Base-by-base conservation (phyloP, 2,797 vertebrate species). In the Sebastolobus altivelis region DNA sequence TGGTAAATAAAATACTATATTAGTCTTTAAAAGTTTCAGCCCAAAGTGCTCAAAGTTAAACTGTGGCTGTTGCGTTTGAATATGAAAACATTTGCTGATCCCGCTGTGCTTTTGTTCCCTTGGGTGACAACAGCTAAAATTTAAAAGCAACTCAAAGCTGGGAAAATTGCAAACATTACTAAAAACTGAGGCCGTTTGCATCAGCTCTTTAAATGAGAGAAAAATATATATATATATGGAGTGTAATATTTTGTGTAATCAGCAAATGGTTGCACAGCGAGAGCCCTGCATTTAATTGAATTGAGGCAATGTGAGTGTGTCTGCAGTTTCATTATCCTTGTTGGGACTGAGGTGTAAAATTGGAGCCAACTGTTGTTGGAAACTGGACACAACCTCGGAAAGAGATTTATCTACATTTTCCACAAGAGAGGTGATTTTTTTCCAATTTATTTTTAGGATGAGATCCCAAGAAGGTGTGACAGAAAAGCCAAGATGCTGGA, bases 401-500 rank as follows among this genome's bases (percentile, higher is more conserved):
- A 61, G 66, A 49, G 59, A 77, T 69, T n/a, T 20, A 65, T 52
- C 35, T 12, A 11, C 27, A 55, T 82, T 73, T 81, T 82, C 77
- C 73, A 75, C 43, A 22, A 22, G 33, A 81, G 20, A 22, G 1
- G 18, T 18, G 18, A 8, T 5, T 27, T 29, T 14, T 31, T 14
- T 5, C 16, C 25, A 31, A 61, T n/a, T 40, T 33, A 6, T 49
- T 56, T 61, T 66, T 3, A 22, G 72, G 14, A 65, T 65, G 54
- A 62, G 25, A 46, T 71, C 69, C 35, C 61, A 63, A 25, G 60
- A 77, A 87, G 78, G 77, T 83, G 73, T 69, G 59, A 80, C n/a
- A 31, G 74, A 79, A 22, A 18, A 78, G 83, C 73, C 67, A 68
- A 82, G 73, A 69, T 61, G 58, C 79, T 84, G 81, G 75, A 71